Base-by-base conservation (phyloP, 23 tunicate genomes). In the Halocynthia roretzi region DNA sequence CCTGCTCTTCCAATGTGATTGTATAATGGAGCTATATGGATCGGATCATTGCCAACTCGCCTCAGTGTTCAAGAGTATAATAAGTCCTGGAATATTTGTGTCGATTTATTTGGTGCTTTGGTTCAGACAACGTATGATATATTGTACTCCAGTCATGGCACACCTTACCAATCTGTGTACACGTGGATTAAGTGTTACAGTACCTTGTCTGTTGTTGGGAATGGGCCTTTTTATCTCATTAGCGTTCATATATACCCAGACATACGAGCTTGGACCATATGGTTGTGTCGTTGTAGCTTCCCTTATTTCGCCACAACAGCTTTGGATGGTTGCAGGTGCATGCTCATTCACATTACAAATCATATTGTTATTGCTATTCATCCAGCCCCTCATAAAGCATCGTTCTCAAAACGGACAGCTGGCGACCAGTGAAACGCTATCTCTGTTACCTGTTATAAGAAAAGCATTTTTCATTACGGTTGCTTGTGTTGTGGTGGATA, bases 241-340 rank as follows among this genome's bases (percentile, higher is more conserved):
- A 5, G 31, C 31, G 70, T 65, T 65, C 5, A 65, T 65, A 65
- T 65, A 20, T 65, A 40, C 70, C 14, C 70, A 65, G 70, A 65
- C 70, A 0, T 65, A 65, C 19, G n/a, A 40, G 10, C 19, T 65
- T 40, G 19, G 31, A 2, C 70, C 48, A 15, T 65, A 5, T 65
- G 70, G 70, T 15, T 65, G 70, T 65, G 70, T 65, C 10, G 70
- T 48, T 20, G 19, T 65, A 10, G 22, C 70, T 65, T 20, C 70
- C 5, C 22, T 9, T 10, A 9, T 65, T 8, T 10, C 70, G 5
- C 5, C 48, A 15, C 22, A 40, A 9, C 5, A 65, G 22, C 5
- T 65, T 65, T 65, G 70, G 70, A 15, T 65, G 22, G 31, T 65
- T 20, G 22, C 48, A 9, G 70, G 70, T 0, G 70, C 5, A 15